Evolutionary conservation across 2,113 vertebrate species (phyloP), one percentile per base, ranked within the genome.

Genomic region (Leuciscus idus): DNA sequence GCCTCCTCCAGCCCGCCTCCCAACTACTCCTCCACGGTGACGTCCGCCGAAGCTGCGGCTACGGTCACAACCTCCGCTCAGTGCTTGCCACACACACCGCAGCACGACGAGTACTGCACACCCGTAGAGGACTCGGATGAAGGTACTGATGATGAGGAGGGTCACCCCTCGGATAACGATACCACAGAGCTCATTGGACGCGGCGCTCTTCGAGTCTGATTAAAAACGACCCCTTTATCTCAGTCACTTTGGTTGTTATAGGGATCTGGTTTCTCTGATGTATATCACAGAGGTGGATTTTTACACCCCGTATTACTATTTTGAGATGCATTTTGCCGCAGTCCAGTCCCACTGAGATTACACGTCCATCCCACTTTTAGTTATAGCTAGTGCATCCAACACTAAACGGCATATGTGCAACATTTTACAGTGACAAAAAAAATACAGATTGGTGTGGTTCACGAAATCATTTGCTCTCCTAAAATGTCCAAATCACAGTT

Each of bases 131-230:
- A 92, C 76, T 91, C 92, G 0, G 95, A 94, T 84, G 93, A 93
- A 43, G 93, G 93, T 4, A 90, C 89, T 4, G 91, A 93, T 6
- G 92, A 90, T 4, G 84, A 87, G 1, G 92, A 83, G 33, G 46
- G 72, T 78, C 89, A 88, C 70, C 87, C 66, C 77, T 88, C 87
- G 1, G 93, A 94, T 1, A 92, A 92, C 8, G 94, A 94, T 88
- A 94, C 91, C 0, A 86, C 94, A 84, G 94, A 90, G 90, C 94
- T 95, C 39, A 92, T 95, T 23, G 90, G 91, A 82, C 91, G 89
- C 64, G 91, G 92, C 11, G 48, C 76, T 39, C 87, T 94, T 39
- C 88, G 88, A 55, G 86, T 95, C 78, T 95, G 36, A 73, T 64
- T 68, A 15, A 90, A 85, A 85, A 89, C 79, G 6, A 43, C 43